Evolutionary conservation across 2,888 invertebrate species (phyloP).

Genomic region (Sycophila texana): DNA sequence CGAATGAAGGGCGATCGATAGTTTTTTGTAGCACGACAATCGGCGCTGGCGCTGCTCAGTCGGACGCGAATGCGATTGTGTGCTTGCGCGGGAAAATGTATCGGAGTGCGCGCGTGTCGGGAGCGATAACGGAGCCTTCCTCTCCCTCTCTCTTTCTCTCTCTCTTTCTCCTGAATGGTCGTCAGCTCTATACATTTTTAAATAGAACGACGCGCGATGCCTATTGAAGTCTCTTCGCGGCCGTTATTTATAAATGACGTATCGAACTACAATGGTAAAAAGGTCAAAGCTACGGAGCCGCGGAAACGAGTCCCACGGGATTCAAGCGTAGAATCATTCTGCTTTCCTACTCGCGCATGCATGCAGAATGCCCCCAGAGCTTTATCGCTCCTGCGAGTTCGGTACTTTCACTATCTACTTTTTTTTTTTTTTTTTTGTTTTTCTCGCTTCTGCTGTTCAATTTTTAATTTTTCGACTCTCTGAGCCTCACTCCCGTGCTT

Average conservation of each 20-base stretch:
- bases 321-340: neutral
- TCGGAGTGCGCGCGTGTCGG: conserved; percentile 10
- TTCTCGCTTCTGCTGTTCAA: too few species aligned
- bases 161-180: neutral
- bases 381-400: too few species aligned
- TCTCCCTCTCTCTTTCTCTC: too few species aligned
- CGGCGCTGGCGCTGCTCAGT: neutral
- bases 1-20: conserved; percentile 7
- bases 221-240: conserved; percentile 30
- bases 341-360: too few species aligned
- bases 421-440: too few species aligned
- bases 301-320: conserved; percentile 4
- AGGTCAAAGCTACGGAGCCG: conserved; percentile 26
- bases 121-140: neutral
- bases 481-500: too few species aligned
- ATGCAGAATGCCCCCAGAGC: too few species aligned
- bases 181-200: conserved; percentile 34
- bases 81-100: conserved; percentile 2
- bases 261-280: conserved; percentile 49
- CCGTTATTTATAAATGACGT: conserved; percentile 47
- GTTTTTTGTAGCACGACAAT: conserved; percentile 1
- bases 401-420: too few species aligned
- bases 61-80: conserved; percentile 3
- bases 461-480: too few species aligned
- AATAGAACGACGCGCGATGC: conserved; percentile 44